Evolutionary conservation across 2,888 invertebrate genomes (phyloP), one percentile per base, ranked within the genome.

Genomic region (Steromphala cineraria): DNA sequence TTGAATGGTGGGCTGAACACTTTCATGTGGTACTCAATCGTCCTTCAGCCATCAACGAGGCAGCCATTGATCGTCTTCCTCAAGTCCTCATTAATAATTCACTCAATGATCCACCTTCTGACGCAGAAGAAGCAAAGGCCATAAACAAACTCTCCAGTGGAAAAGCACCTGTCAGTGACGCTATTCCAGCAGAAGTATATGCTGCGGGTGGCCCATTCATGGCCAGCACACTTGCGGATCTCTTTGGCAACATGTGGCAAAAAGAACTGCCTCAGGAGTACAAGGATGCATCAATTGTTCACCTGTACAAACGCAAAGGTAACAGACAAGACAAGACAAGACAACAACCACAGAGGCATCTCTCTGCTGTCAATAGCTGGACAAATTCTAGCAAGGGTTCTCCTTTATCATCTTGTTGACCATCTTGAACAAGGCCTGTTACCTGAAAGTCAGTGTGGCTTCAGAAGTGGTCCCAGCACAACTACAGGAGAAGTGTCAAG

Each of bases 1-100:
- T 83, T 28, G 56, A 85, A 52, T 74, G 82, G 17, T 84, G 74
- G 81, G 80, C 84, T 4, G 82, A 83, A 55, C 82, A 85, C 77
- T 84, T 84, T 28, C 53, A 81, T 46, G 24, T 2, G 10, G 24
- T 56, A 10, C 83, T 84, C 0, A 84, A 83, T 75, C n/a, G 81
- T 15, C 80, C 80, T 19, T 80, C 80, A 13, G 13, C 75, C 75
- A 83, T 80, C 21, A 81, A 81, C 40, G 75, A 80, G 17, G 80
- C 79, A 10, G 75, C 80, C 36, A 80, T 84, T 15, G 31, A 75
- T n/a, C 52, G 74, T 21, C 52, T 75, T 31, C 80, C 67, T 17
- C 76, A 81, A 52, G 17, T 76, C 24, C 36, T 40, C 13, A 62
- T 67, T 46, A 46, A 46, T 10, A 5, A 46, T 13, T 46, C 46